Percentiles rank a stretch among this genome's conserved stretches.
These are phyloP conservation scores for Cochlearius cochlearius DNA, from an alignment of 2,113 vertebrate species.

Conservation along the genomic window DNA sequence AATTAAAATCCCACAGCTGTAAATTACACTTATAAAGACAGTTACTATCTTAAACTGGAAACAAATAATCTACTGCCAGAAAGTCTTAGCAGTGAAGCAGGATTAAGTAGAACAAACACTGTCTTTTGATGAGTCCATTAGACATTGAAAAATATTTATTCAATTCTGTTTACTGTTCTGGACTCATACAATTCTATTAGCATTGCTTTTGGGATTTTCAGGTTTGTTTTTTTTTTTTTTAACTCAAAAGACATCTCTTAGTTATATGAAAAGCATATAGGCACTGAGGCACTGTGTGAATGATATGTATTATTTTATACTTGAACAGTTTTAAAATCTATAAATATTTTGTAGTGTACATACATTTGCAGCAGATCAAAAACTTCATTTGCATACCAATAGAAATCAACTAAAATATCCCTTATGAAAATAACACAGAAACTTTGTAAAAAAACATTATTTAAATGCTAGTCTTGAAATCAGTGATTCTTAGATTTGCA, in stretches of 20 bases:
- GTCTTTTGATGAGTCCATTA: background rate
- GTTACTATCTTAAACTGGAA: background rate
- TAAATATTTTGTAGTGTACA: background rate
- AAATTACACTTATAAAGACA: background rate
- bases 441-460: background rate
- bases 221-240: background rate
- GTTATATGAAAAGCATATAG: background rate
- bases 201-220: background rate
- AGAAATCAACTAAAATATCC: background rate
- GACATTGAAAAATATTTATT: background rate
- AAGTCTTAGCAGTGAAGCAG: background rate
- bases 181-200: background rate
- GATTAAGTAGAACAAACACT: background rate
- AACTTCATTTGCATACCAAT: background rate
- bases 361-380: background rate
- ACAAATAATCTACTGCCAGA: background rate
- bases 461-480: background rate
- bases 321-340: background rate
- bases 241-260: background rate
- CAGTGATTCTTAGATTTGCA: background rate
- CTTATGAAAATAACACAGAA: background rate
- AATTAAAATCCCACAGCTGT: background rate
- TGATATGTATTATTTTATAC: background rate
- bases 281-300: background rate
- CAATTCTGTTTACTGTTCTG: background rate